Base-by-base conservation (phyloP, 2,797 vertebrate species). In the Phrynocephalus vlangalii region DNA sequence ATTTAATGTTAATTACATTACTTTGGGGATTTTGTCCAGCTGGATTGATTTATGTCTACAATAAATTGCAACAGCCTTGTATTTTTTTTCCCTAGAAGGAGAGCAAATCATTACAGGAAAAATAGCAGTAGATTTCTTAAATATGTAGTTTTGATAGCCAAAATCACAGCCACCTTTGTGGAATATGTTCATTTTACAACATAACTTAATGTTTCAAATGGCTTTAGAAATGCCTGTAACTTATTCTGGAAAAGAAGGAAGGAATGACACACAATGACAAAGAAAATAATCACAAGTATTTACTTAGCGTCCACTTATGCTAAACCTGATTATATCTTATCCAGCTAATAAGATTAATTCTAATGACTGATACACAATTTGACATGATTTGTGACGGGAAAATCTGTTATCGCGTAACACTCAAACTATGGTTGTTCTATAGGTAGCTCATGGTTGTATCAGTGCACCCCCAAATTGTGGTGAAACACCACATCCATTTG, bases 31-130 rank as follows among this genome's bases (percentile, higher is more conserved):
- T 38, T 88, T 77, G 67, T 89, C 83, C 78, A 86, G 70, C 33
- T 13, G 1, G n/a, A 82, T 22, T 6, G 38, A 44, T 75, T 63
- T 75, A 70, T 5, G 0, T 82, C 76, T 2, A 0, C 48, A 84
- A n/a, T 82, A 79, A 89, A 20, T 89, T 86, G 63, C 85, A 60
- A n/a, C 84, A 93, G 79, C 81, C 89, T 50, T 2, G 1, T 90
- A 73, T 83, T 92, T 81, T 85, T 87, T 22, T 68, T 86, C 73
- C 63, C 87, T 86, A 78, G 68, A 81, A 83, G 26, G 66, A 91
- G 84, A 50, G 44, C 20, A 84, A 22, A 4, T 79, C 50, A 80
- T 89, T n/a, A 71, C 81, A 26, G 68, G 68, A 70, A 72, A 28
- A 33, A 73, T 87, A 72, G 50, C 70, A 48, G 10, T 86, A 70